phyloP scores from a whole-genome alignment of 1,140 invertebrate species.

The Megathymus violae region DNA sequence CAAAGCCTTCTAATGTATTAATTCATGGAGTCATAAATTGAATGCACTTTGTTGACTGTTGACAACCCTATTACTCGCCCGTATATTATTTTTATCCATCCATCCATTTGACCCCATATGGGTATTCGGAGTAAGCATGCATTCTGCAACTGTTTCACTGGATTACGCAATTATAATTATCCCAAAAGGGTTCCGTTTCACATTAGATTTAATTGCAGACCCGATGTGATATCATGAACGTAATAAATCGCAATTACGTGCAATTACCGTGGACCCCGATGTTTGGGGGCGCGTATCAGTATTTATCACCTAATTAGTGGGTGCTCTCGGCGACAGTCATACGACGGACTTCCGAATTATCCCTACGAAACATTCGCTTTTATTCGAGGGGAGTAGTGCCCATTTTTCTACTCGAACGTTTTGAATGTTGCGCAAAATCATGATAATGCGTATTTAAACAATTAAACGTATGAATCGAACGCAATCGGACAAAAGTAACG shows the following conservation, averaged over 20 bases:
- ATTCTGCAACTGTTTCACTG: slow-evolving; percentile 8
- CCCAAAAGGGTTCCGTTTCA: slow-evolving; percentile 25
- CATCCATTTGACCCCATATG: not conserved
- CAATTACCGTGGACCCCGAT: slow-evolving; percentile 40
- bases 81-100: too few species aligned
- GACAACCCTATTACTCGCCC: too few species aligned
- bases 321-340: slow-evolving; percentile 34
- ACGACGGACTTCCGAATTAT: slow-evolving; percentile 17
- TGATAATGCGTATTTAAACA: slow-evolving; percentile 20
- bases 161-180: slow-evolving; percentile 14
- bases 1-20: too few species aligned
- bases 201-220: slow-evolving; percentile 29
- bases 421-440: slow-evolving; percentile 26
- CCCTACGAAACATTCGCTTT: slow-evolving; percentile 1
- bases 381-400: slow-evolving; percentile 10
- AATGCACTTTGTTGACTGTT: not conserved
- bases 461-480: not conserved
- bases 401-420: not conserved
- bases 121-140: not conserved
- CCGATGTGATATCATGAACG: slow-evolving; percentile 35
- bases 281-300: slow-evolving; percentile 39
- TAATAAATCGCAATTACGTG: slow-evolving; percentile 45
- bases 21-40: too few species aligned
- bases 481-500: slow-evolving; percentile 10
- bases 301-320: slow-evolving; percentile 43